These are phyloP conservation scores for Notodonta dromedarius DNA, from an alignment of 2,888 invertebrate species.

Conservation along the genomic window DNA sequence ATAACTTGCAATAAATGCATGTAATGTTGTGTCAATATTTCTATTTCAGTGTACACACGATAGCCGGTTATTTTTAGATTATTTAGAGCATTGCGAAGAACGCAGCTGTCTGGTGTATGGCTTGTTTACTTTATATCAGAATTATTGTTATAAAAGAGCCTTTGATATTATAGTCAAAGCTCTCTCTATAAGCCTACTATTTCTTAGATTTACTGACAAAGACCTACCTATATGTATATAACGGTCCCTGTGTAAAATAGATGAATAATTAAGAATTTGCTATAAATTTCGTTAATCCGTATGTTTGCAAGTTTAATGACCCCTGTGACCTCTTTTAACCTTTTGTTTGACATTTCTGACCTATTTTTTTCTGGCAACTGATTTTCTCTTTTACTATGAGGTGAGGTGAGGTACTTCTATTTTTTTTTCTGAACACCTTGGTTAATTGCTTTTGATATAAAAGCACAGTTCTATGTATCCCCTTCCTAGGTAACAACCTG, in stretches of 20 bases:
- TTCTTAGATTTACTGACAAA: no score
- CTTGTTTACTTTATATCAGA: conserved; percentile 64
- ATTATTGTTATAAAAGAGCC: conserved; percentile 18
- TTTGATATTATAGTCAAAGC: conserved; percentile 10
- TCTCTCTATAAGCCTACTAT: background rate
- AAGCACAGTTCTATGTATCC: no score
- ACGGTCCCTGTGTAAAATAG: no score
- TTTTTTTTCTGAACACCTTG: background rate
- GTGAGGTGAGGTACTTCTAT: no score
- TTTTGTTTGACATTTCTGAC: conserved; percentile 12
- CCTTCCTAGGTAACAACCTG: no score
- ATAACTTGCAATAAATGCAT: conserved; percentile 31
- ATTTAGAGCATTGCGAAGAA: conserved; percentile 68
- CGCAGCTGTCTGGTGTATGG: conserved; percentile 58
- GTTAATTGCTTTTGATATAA: no score
- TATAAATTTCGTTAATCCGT: no score
- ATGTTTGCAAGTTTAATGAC: conserved; percentile 16
- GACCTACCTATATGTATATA: no score
- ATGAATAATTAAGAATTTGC: no score
- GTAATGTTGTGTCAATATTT: conserved; percentile 65
- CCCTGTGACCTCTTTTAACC: conserved; percentile 30
- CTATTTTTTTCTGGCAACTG: conserved; percentile 9
- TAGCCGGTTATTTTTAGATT: conserved; percentile 75
- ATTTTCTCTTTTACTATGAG: background rate
- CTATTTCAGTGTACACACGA: conserved; percentile 73